A percentile compares a stretch with the other conserved stretches of the same genome.
phyloP scores from a whole-genome alignment of 2,797 vertebrate species.

The Gymnothorax javanicus region DNA sequence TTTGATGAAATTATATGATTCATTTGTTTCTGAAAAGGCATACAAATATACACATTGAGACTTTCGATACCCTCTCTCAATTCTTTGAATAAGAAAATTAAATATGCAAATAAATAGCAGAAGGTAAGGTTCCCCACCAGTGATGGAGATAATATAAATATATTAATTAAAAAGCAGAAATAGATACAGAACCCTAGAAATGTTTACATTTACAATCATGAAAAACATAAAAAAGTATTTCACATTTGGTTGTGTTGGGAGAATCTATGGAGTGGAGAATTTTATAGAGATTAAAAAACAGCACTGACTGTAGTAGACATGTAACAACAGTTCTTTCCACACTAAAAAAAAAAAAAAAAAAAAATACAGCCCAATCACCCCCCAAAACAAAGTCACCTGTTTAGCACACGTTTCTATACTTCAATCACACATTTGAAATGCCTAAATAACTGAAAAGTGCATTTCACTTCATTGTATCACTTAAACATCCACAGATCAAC shows the following conservation, averaged over 20 bases:
- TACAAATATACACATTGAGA: conserved; percentile 67
- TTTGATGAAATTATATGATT: conserved; percentile 62
- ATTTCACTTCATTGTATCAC: conserved; percentile 79
- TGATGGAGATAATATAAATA: conserved; percentile 75
- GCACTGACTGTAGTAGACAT: conserved; percentile 57
- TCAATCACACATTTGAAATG: conserved; percentile 94
- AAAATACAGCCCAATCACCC: conserved; percentile 68
- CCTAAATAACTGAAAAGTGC: conserved; percentile 88
- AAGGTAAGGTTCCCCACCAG: conserved; percentile 65
- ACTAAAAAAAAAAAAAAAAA: conserved; percentile 52
- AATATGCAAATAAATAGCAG: conserved; percentile 72
- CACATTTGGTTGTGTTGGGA: conserved; percentile 73
- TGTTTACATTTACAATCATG: conserved; percentile 83
- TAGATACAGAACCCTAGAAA: conserved; percentile 65
- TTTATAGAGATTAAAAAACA: conserved; percentile 68
- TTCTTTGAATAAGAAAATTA: conserved; percentile 68
- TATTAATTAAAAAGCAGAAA: conserved; percentile 79
- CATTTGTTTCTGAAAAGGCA: conserved; percentile 69
- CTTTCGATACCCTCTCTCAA: conserved; percentile 67
- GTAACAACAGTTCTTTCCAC: conserved; percentile 54
- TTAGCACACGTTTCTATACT: conserved; percentile 83
- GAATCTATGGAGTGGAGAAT: conserved; percentile 73
- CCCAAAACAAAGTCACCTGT: conserved; percentile 60
- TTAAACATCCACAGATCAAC: conserved; percentile 88
- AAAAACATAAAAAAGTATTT: conserved; percentile 77